Evolutionary conservation across 1,140 invertebrate species (phyloP), one percentile per base, ranked within the genome.

Genomic region (Copidosoma floridanum): DNA sequence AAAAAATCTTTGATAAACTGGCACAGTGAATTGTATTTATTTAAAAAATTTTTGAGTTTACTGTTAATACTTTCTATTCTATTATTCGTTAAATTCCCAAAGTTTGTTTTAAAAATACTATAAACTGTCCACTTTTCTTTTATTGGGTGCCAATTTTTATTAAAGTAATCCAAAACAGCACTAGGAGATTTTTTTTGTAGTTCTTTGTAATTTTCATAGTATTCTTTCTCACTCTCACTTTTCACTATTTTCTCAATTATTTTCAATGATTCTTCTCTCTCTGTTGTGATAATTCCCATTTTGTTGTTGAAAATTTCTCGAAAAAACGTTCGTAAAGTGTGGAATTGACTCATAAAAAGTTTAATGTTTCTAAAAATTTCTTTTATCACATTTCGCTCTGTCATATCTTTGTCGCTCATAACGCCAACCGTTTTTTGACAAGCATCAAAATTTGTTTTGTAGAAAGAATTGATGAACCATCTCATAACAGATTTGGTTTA

Each of bases 321-420:
- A 3, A 29, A 18, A 29, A 65, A 61, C 3, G 53, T 54, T 29
- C 54, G 57, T 2, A 54, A 5, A 18, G 38, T 44, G 40, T 65
- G 58, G 50, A 61, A 65, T 14, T 50, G 24, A 38, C 58, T 61
- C 1, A 65, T 61, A 18, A 58, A 65, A 3, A 56, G 12, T 11
- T 21, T n/a, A 20, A 54, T 35, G 46, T 44, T 4, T 26, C 37
- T 37, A 52, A 65, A 65, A 1, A 61, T 16, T 46, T 60, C 38
- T 50, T 61, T 55, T 1, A 65, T 18, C 2, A 63, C 14, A 41
- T 55, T 24, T 47, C 61, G 11, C 14, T 66, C 32, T 6, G 55
- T 26, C 7, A 63, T 16, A 46, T 66, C 64, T 20, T 66, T 66
- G 14, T 55, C 43, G 1, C 37, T 53, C 59, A 65, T 65, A 23